Conservation (phyloP, 2,797 vertebrate genomes). For the Myotis pilosus region DNA sequence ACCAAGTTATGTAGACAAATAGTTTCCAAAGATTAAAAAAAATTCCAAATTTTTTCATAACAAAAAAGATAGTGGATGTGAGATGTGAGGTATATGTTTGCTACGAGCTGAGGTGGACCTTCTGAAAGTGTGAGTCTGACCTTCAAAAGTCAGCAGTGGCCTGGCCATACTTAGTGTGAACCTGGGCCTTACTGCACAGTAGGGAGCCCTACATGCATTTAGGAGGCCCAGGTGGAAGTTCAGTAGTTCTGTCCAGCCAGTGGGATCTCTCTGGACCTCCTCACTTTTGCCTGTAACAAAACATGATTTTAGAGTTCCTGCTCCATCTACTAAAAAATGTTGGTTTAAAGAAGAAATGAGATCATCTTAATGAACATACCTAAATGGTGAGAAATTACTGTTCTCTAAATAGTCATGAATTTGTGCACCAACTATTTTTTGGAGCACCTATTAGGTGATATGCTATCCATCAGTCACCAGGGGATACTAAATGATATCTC, state of each 20-base stretch:
- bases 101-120: not conserved
- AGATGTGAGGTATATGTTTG: not conserved
- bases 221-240: not conserved
- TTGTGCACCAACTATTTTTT: not conserved
- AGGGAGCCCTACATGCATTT: fast-evolving
- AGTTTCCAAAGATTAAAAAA: constrained; percentile 18
- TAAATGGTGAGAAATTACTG: not conserved
- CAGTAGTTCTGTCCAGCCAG: not conserved
- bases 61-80: not conserved
- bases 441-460: not conserved
- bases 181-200: not conserved
- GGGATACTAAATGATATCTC: not conserved
- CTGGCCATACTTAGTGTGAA: not conserved
- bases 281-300: not conserved
- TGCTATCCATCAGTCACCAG: not conserved
- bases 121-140: not conserved
- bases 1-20: not conserved
- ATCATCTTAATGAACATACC: not conserved
- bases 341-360: not conserved
- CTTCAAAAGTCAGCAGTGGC: not conserved
- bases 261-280: not conserved
- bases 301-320: not conserved
- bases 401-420: not conserved
- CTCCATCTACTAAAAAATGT: not conserved
- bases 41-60: not conserved